Evolutionary conservation across 2,113 vertebrate species (phyloP).

Genomic region (Pampusana beccarii): DNA sequence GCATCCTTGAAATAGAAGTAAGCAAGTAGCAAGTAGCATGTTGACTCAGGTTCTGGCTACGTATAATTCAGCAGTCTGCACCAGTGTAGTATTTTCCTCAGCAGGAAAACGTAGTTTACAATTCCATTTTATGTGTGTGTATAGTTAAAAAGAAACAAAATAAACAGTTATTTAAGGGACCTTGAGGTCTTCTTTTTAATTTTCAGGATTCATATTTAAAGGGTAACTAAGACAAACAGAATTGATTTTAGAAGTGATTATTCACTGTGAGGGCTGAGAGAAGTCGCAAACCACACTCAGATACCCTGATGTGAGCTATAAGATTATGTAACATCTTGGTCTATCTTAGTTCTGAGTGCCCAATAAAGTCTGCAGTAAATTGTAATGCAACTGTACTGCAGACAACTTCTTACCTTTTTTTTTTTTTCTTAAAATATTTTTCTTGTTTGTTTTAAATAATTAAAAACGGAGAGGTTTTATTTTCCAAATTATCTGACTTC

Average conservation of each 20-base stretch:
- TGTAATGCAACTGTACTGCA: neutral
- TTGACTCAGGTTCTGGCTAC: neutral
- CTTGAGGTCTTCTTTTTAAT: neutral
- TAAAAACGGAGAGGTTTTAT: neutral
- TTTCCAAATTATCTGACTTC: neutral
- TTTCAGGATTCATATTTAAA: slow-evolving; percentile 28
- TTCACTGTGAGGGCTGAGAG: neutral
- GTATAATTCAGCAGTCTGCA: neutral
- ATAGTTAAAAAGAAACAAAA: slow-evolving; percentile 35
- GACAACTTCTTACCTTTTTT: neutral
- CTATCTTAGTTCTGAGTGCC: neutral
- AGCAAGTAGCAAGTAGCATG: neutral
- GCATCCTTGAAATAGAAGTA: neutral
- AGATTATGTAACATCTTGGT: neutral
- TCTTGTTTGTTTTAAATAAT: neutral
- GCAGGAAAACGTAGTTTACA: neutral
- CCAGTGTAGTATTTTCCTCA: neutral
- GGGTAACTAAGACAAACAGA: slow-evolving; percentile 8
- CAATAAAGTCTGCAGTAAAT: neutral
- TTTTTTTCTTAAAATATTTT: neutral
- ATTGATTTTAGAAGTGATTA: slow-evolving; percentile 14
- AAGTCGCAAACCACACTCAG: neutral
- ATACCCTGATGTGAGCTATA: neutral
- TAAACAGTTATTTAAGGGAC: neutral
- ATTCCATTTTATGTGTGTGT: neutral